Evolutionary conservation across 2,888 invertebrate genomes (phyloP).

Genomic region (Herminia tarsipennalis): DNA sequence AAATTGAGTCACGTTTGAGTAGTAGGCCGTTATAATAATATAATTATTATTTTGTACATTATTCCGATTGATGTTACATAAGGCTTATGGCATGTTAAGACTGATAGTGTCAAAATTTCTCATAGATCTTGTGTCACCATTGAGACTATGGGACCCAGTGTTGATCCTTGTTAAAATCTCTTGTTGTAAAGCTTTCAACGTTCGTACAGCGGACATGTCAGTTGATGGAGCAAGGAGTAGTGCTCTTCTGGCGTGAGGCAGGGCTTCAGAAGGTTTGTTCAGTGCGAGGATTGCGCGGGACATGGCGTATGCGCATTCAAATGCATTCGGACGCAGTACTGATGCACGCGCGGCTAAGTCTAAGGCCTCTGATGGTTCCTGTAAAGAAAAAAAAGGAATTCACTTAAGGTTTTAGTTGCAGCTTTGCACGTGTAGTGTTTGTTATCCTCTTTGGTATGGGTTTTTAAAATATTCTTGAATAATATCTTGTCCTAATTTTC

Average conservation of each 20-base stretch:
- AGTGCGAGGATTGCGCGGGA: slow-evolving; percentile 94
- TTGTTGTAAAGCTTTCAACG: slow-evolving; percentile 90
- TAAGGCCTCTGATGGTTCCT: slow-evolving; percentile 94
- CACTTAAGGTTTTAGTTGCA: too few species aligned
- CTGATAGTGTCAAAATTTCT: slow-evolving; percentile 82
- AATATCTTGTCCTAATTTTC: too few species aligned
- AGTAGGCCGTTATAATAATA: slow-evolving; percentile 1
- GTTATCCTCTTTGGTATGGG: too few species aligned
- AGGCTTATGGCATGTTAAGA: slow-evolving; percentile 73
- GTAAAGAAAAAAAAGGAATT: slow-evolving; percentile 43
- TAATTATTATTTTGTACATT: slow-evolving; percentile 27
- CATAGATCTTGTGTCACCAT: slow-evolving; percentile 71
- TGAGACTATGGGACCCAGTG: slow-evolving; percentile 72
- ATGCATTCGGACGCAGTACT: slow-evolving; percentile 93
- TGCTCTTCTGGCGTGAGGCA: slow-evolving; percentile 94
- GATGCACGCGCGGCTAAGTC: slow-evolving; percentile 95
- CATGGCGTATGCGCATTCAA: slow-evolving; percentile 96
- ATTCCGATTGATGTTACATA: not conserved
- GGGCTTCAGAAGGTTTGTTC: slow-evolving; percentile 90
- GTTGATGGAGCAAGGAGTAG: slow-evolving; percentile 89
- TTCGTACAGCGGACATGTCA: slow-evolving; percentile 90
- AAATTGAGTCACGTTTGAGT: too few species aligned
- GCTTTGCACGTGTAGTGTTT: too few species aligned
- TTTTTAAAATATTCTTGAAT: too few species aligned
- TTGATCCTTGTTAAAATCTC: slow-evolving; percentile 87